Percentiles rank a stretch among this genome's conserved stretches.
Evolutionary conservation across 2,113 vertebrate species (phyloP).

Genomic region (Psettodes erumei): DNA sequence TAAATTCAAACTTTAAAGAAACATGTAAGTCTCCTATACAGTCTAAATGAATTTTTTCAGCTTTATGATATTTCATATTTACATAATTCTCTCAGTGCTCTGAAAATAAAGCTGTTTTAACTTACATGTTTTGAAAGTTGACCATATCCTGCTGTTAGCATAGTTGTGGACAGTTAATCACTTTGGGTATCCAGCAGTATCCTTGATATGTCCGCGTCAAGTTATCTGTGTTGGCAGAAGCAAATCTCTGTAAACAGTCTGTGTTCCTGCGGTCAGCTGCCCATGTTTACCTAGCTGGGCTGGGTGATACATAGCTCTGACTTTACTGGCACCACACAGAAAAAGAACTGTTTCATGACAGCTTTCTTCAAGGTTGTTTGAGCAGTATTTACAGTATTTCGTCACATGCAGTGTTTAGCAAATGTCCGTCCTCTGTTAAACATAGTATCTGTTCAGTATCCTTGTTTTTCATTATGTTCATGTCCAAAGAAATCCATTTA

Average conservation of each 20-base stretch:
- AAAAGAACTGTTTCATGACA: not conserved
- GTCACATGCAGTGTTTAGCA: not conserved
- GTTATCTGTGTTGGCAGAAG: conserved; percentile 54
- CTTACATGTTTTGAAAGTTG: not conserved
- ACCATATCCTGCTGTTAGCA: conserved; percentile 1
- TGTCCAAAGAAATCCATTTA: not conserved
- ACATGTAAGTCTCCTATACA: not conserved
- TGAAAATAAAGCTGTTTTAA: not conserved
- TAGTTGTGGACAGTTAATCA: not conserved
- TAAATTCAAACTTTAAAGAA: not conserved
- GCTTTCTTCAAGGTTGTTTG: not conserved
- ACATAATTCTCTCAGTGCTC: not conserved
- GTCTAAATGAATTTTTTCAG: not conserved
- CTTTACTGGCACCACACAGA: conserved; percentile 26
- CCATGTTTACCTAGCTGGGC: conserved; percentile 70
- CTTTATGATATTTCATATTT: not conserved
- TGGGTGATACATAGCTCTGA: not conserved
- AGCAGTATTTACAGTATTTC: not conserved
- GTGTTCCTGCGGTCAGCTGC: conserved; percentile 35
- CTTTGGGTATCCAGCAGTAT: conserved; percentile 17
- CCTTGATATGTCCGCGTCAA: conserved; percentile 37
- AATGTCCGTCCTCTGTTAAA: not conserved
- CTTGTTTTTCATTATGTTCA: not conserved
- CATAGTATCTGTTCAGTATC: not conserved
- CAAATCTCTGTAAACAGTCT: conserved; percentile 53